Conservation (phyloP, 2,888 invertebrate species). For the Cybosia mesomella region DNA sequence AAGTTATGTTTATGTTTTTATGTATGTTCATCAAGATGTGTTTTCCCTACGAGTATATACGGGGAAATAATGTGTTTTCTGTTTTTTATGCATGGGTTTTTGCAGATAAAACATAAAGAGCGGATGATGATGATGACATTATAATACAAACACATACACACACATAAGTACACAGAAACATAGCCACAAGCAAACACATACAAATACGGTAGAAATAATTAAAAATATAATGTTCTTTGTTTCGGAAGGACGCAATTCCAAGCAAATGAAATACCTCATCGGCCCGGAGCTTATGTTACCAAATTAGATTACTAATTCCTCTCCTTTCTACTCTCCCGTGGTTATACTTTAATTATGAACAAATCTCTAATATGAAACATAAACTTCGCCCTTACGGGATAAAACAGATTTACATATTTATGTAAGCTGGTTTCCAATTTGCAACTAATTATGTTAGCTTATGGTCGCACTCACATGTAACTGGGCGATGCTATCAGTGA, state of each 20-base stretch:
- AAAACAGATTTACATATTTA: slow-evolving; percentile 35
- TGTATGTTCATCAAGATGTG: background rate
- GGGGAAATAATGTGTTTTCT: background rate
- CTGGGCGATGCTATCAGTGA: background rate
- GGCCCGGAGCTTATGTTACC: background rate
- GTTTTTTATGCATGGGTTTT: too few species aligned
- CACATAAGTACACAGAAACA: too few species aligned
- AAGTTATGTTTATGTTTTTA: too few species aligned
- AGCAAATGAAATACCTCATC: slow-evolving; percentile 1
- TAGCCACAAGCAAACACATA: background rate
- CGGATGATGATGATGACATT: background rate
- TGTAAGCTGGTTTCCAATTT: slow-evolving; percentile 29
- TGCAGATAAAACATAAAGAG: too few species aligned
- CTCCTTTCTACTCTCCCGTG: background rate
- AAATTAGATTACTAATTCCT: slow-evolving; percentile 1
- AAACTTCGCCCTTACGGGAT: slow-evolving; percentile 24
- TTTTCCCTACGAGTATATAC: too few species aligned
- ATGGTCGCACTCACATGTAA: background rate
- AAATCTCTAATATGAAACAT: background rate
- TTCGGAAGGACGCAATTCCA: background rate
- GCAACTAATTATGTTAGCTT: slow-evolving; percentile 17
- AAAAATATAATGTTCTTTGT: background rate
- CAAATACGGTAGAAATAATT: background rate
- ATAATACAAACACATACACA: too few species aligned
- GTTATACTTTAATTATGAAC: slow-evolving; percentile 2